Conservation (phyloP, 2,113 vertebrate species). For the Esox niger region DNA sequence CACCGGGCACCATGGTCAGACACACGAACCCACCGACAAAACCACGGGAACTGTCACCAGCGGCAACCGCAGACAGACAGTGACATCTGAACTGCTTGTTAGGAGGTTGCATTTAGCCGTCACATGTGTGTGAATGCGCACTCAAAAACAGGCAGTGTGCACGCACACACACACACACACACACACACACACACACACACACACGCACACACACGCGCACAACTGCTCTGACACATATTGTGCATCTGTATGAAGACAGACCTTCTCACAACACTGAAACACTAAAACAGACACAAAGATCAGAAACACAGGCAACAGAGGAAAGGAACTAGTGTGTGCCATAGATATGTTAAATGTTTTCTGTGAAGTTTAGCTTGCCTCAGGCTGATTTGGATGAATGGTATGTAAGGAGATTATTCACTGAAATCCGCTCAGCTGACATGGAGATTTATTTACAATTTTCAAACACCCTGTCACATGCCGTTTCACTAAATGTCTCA, state of each 20-base stretch:
- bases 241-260: neutral
- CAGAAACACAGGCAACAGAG: neutral
- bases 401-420: constrained; percentile 5
- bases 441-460: constrained; percentile 4
- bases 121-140: neutral
- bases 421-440: neutral
- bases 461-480: neutral
- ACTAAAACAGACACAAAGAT: neutral
- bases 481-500: neutral
- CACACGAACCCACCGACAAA: neutral
- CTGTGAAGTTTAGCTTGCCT: neutral
- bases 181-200: neutral
- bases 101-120: neutral
- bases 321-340: neutral
- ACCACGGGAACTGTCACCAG: neutral
- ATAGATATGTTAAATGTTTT: neutral
- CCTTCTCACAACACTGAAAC: neutral
- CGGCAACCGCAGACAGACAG: neutral
- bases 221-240: neutral
- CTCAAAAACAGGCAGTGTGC: neutral
- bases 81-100: neutral
- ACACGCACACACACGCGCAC: neutral
- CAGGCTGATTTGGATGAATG: neutral
- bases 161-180: neutral
- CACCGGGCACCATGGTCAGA: constrained; percentile 5